Evolutionary conservation across 1,140 invertebrate species (phyloP).

Genomic region (Aphis craccivora): DNA sequence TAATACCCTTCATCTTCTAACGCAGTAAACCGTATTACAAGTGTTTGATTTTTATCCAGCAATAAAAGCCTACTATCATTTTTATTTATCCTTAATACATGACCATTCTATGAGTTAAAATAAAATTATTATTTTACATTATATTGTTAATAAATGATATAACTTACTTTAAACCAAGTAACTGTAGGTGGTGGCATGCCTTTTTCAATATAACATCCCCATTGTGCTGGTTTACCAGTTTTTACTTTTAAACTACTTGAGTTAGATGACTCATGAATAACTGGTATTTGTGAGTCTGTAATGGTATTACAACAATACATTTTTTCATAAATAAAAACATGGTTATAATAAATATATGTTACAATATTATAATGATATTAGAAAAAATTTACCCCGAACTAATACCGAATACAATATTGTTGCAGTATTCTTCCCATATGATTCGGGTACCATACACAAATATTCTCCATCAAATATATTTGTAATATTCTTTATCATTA

Average conservation of each 20-base stretch:
- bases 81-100: conserved; percentile 58
- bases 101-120: conserved; percentile 61
- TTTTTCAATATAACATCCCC: conserved; percentile 63
- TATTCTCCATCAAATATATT: conserved; percentile 47
- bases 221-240: conserved; percentile 63
- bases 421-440: not conserved
- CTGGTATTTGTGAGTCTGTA: conserved; percentile 1
- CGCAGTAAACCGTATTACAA: conserved; percentile 64
- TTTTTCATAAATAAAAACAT: not conserved
- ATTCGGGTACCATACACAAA: conserved; percentile 18
- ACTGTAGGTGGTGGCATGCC: conserved; percentile 66
- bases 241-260: conserved; percentile 30
- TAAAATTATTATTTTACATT: not conserved
- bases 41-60: conserved; percentile 62
- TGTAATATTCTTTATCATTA: conserved; percentile 42
- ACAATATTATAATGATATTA: not conserved
- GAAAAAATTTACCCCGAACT: conserved; percentile 19
- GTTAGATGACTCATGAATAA: conserved; percentile 6
- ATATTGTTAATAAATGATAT: conserved; percentile 1
- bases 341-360: not conserved
- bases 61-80: conserved; percentile 63
- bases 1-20: conserved; percentile 65
- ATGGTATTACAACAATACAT: not conserved
- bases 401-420: not conserved
- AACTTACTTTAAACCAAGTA: conserved; percentile 65